Evolutionary conservation across 1,140 invertebrate genomes (phyloP).

Genomic region (Charaxes varanes): DNA sequence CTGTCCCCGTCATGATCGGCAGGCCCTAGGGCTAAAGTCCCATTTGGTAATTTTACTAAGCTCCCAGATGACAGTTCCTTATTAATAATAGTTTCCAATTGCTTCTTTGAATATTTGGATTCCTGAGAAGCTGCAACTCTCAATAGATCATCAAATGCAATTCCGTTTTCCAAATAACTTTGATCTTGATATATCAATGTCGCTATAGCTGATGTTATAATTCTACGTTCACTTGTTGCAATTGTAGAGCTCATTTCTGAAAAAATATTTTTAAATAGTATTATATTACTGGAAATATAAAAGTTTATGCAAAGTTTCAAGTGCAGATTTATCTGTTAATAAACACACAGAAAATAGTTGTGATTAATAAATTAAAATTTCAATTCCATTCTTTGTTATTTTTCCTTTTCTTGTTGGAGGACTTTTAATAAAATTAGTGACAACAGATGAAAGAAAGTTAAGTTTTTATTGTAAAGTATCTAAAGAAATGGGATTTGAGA

Average conservation of each 20-base stretch:
- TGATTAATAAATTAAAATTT: slow-evolving; percentile 1
- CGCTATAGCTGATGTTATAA: slow-evolving; percentile 80
- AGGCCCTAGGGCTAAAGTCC: slow-evolving; percentile 79
- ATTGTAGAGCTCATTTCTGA: slow-evolving; percentile 55
- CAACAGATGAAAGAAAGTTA: too few relatives aligned
- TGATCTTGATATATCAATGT: slow-evolving; percentile 81
- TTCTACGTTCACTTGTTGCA: slow-evolving; percentile 54
- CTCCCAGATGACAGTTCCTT: slow-evolving; percentile 80
- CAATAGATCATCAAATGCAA: slow-evolving; percentile 78
- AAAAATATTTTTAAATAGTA: too few relatives aligned
- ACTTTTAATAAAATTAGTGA: too few relatives aligned
- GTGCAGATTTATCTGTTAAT: too few relatives aligned
- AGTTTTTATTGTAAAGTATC: too few relatives aligned
- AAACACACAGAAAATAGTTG: too few relatives aligned
- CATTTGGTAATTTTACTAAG: slow-evolving; percentile 79
- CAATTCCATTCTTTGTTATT: too few relatives aligned
- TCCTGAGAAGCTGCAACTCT: slow-evolving; percentile 78
- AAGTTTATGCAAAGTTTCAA: too few relatives aligned
- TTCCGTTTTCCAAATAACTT: slow-evolving; percentile 81
- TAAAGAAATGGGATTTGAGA: too few relatives aligned
- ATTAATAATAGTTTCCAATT: slow-evolving; percentile 78
- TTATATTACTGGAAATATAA: too few relatives aligned
- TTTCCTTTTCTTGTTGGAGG: too few relatives aligned
- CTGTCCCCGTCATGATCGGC: slow-evolving; percentile 68
- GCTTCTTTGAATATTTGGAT: slow-evolving; percentile 78